A percentile compares a stretch with the other conserved stretches of the same genome.
These are phyloP conservation scores for Agapornis roseicollis DNA, from an alignment of 2,113 vertebrate species.

Conservation along the genomic window DNA sequence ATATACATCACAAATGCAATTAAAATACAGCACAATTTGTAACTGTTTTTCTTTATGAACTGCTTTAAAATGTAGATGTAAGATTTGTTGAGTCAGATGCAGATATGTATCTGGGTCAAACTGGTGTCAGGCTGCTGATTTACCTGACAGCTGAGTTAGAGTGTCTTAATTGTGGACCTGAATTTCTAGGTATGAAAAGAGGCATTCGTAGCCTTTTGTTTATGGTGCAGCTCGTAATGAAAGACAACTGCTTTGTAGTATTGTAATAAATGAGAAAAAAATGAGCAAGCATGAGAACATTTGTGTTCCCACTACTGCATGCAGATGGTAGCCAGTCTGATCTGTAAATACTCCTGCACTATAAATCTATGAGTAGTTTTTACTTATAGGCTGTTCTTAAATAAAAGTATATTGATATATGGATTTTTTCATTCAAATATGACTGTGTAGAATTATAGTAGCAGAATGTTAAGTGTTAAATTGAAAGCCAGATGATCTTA, in stretches of 20 bases:
- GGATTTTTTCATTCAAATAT: neutral
- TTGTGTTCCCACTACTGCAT: neutral
- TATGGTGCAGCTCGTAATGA: neutral
- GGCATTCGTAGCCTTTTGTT: neutral
- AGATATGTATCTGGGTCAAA: neutral
- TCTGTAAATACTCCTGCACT: neutral
- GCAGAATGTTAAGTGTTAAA: neutral
- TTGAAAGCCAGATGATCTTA: neutral
- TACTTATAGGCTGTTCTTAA: neutral
- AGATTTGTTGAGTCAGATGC: neutral
- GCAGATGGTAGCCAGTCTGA: neutral
- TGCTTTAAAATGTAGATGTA: neutral
- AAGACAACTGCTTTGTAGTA: neutral
- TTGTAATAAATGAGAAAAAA: neutral
- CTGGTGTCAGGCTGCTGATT: neutral
- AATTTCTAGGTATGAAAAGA: neutral
- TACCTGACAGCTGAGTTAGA: neutral
- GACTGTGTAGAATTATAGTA: neutral
- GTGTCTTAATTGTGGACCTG: neutral
- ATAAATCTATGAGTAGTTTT: neutral
- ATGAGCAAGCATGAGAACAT: neutral
- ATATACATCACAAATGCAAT: neutral
- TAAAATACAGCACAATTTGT: neutral
- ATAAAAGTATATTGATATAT: neutral
- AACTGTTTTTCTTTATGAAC: neutral